Percentiles rank a stretch among this genome's conserved stretches.
These are phyloP conservation scores for Scaptomyza hsui DNA, from an alignment of 1,140 invertebrate species.

Conservation along the genomic window DNA sequence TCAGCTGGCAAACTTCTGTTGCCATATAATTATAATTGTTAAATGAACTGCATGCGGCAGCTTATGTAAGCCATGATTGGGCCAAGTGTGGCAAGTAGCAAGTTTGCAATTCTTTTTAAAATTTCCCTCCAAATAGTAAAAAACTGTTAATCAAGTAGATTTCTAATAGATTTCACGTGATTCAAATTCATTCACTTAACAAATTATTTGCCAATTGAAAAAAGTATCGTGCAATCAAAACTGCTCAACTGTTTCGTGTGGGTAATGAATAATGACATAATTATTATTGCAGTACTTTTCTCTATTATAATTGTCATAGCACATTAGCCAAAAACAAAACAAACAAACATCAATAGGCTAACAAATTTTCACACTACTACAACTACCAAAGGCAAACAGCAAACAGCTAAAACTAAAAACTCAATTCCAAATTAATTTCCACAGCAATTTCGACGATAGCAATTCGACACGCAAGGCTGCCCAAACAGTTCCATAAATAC, in stretches of 20 bases:
- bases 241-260: background rate
- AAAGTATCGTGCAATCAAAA: constrained; percentile 3
- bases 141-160: background rate
- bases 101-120: too few species aligned
- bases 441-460: constrained; percentile 20
- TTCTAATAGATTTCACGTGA: constrained; percentile 13
- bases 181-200: background rate
- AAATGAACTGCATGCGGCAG: constrained; percentile 55
- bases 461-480: constrained; percentile 51
- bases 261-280: constrained; percentile 8
- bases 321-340: background rate
- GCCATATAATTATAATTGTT: constrained; percentile 71
- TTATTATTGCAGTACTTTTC: background rate
- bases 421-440: constrained; percentile 37
- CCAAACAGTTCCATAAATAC: constrained; percentile 11
- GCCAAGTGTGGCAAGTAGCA: too few species aligned
- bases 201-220: background rate
- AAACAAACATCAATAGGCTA: background rate
- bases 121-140: too few species aligned
- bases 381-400: too few species aligned
- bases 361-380: constrained; percentile 54
- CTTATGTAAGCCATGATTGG: constrained; percentile 10
- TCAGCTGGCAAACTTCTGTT: constrained; percentile 36
- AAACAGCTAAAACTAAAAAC: constrained; percentile 37
- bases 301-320: background rate